These are phyloP conservation scores for Pagrus major DNA, from an alignment of 2,113 vertebrate species.

Conservation along the genomic window DNA sequence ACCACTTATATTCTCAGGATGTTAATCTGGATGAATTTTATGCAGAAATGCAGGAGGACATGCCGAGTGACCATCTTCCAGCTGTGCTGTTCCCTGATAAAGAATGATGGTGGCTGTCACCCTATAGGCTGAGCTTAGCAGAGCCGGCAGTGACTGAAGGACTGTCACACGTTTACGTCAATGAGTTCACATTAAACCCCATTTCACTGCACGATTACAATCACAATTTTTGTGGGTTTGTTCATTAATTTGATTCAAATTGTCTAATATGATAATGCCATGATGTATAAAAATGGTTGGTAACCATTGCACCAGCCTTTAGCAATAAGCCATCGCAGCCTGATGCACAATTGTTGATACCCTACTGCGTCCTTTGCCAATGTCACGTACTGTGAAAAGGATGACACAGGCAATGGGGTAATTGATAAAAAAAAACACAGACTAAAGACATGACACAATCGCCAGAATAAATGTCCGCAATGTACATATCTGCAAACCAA, in stretches of 20 bases:
- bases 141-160: constrained; percentile 36
- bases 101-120: constrained; percentile 74
- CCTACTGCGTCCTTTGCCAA: constrained; percentile 1
- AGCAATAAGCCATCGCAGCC: constrained; percentile 9
- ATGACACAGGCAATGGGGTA: constrained; percentile 42
- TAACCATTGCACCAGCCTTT: constrained; percentile 9
- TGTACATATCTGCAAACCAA: no score
- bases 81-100: constrained; percentile 59
- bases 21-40: constrained; percentile 67
- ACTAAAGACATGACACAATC: neutral
- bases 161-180: constrained; percentile 46
- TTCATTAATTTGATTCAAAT: neutral
- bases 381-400: constrained; percentile 39
- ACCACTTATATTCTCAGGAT: constrained; percentile 49
- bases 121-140: constrained; percentile 32
- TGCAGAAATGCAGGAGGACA: constrained; percentile 48
- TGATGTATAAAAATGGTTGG: constrained; percentile 45
- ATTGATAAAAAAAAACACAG: constrained; percentile 38
- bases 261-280: constrained; percentile 17
- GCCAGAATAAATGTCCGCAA: no score
- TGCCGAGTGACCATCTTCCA: constrained; percentile 54
- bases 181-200: constrained; percentile 42
- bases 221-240: neutral
- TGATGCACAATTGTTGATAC: constrained; percentile 40
- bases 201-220: constrained; percentile 33